Percentiles rank a stretch among this genome's conserved stretches.
phyloP scores from a whole-genome alignment of 2,797 vertebrate species.

The Menidia menidia region DNA sequence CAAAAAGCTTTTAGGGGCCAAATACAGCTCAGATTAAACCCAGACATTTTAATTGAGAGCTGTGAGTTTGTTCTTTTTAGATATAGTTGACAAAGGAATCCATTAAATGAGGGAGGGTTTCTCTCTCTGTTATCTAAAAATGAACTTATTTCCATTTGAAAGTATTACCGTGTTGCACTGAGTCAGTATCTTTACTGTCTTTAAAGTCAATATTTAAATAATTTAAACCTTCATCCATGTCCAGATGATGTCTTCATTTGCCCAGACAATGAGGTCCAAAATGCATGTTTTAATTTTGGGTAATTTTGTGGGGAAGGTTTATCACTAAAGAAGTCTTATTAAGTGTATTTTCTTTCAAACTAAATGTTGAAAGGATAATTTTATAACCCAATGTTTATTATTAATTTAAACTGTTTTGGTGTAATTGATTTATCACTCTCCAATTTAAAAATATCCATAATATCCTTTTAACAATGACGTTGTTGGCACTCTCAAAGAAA shows the following conservation, averaged over 20 bases:
- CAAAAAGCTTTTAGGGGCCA: too few species aligned
- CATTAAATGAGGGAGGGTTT: background rate
- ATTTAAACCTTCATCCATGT: background rate
- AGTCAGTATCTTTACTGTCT: background rate
- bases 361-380: background rate
- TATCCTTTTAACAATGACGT: too few species aligned
- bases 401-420: too few species aligned
- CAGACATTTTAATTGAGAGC: background rate
- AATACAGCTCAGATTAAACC: background rate
- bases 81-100: background rate
- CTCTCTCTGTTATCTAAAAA: background rate
- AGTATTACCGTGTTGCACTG: background rate
- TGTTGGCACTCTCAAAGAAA: too few species aligned
- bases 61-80: background rate
- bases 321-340: too few species aligned
- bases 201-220: background rate
- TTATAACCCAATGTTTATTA: background rate
- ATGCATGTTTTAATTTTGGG: too few species aligned
- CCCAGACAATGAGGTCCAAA: too few species aligned
- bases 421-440: too few species aligned
- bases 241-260: background rate
- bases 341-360: background rate
- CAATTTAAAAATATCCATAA: too few species aligned
- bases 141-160: background rate
- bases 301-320: too few species aligned